A percentile compares a stretch with the other conserved stretches of the same genome.
These are phyloP conservation scores for Phymastichus coffea DNA, from an alignment of 1,140 invertebrate species.

Conservation along the genomic window DNA sequence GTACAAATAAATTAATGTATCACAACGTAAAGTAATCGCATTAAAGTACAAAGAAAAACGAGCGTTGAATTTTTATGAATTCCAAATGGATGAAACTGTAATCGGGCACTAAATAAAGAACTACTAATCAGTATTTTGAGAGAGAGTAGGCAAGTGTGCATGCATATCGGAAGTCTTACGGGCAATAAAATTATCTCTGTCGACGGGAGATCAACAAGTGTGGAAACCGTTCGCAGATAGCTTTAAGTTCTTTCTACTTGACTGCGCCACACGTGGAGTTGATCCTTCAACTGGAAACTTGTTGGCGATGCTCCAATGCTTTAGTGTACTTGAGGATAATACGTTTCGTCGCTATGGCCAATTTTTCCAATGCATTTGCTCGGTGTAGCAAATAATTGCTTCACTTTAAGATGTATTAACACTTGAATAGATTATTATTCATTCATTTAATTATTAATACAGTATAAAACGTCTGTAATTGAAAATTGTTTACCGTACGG, in stretches of 20 bases:
- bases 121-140: too few species aligned
- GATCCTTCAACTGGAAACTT: background rate
- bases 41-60: too few species aligned
- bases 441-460: too few species aligned
- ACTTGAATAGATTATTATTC: too few species aligned
- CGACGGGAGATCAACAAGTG: background rate
- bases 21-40: too few species aligned
- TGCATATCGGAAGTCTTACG: background rate
- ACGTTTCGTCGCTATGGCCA: too few species aligned
- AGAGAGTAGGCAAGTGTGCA: background rate
- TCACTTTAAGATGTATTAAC: background rate
- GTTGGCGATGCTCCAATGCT: too few species aligned
- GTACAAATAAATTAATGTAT: too few species aligned
- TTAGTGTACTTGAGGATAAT: too few species aligned
- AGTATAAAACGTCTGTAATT: too few species aligned
- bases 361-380: background rate
- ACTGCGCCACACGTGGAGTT: background rate
- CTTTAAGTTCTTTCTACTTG: background rate
- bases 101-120: background rate
- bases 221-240: conserved; percentile 4
- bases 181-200: background rate
- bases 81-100: conserved; percentile 6
- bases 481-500: background rate
- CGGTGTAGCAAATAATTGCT: background rate
- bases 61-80: too few species aligned